These are phyloP conservation scores for Sphecodes monilicornis DNA, from an alignment of 2,888 invertebrate species.

Conservation along the genomic window DNA sequence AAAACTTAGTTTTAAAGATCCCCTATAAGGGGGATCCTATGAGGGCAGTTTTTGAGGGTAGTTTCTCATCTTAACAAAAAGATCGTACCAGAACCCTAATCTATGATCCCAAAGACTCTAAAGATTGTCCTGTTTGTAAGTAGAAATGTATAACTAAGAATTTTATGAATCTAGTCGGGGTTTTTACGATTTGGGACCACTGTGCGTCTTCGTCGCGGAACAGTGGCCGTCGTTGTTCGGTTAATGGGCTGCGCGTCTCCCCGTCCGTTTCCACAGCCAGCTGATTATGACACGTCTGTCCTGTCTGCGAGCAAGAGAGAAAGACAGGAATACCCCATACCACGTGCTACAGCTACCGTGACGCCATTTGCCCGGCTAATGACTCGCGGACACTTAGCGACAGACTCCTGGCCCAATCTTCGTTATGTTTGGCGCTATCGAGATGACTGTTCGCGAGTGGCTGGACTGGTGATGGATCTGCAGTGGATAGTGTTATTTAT, in stretches of 20 bases:
- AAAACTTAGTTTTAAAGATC: no score
- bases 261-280: constrained; percentile 82
- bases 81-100: neutral
- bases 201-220: constrained; percentile 65
- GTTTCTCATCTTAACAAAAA: neutral
- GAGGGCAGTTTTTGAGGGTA: no score
- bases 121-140: neutral
- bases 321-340: constrained; percentile 72
- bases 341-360: constrained; percentile 81
- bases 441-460: neutral
- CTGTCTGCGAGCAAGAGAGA: constrained; percentile 67
- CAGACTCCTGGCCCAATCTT: constrained; percentile 25
- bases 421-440: constrained; percentile 10
- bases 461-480: neutral
- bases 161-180: neutral
- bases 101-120: neutral
- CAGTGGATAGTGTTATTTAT: neutral
- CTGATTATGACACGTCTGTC: constrained; percentile 83
- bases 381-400: constrained; percentile 81
- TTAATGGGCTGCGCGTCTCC: constrained; percentile 83
- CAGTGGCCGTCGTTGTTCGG: constrained; percentile 80
- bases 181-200: neutral
- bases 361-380: constrained; percentile 83
- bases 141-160: neutral
- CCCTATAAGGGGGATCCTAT: no score